A percentile compares a stretch with the other conserved stretches of the same genome.
phyloP scores from a whole-genome alignment of 2,113 vertebrate genomes.

The Speoplatyrhinus poulsoni region DNA sequence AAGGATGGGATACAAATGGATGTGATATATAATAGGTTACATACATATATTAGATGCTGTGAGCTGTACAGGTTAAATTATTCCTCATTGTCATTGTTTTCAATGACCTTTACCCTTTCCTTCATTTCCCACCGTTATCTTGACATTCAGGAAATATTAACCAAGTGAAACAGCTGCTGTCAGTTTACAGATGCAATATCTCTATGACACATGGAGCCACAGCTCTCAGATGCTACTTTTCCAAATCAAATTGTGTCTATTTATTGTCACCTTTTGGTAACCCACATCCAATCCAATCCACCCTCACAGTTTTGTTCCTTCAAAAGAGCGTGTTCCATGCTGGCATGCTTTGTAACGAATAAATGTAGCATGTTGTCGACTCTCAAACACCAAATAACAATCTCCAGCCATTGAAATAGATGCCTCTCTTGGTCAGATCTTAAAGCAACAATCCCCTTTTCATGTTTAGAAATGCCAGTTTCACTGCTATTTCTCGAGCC shows the following conservation, averaged over 20 bases:
- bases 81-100: neutral
- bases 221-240: neutral
- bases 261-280: neutral
- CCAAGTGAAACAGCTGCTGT: slow-evolving; percentile 6
- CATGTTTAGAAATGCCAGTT: no score
- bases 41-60: no score
- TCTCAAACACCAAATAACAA: no score
- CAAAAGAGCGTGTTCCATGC: neutral
- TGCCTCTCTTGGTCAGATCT: no score
- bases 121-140: neutral
- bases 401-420: no score
- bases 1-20: no score
- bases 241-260: neutral
- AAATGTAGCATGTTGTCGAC: no score
- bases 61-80: no score
- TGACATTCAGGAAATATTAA: neutral
- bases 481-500: no score
- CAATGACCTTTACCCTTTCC: neutral
- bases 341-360: no score
- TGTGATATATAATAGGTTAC: no score
- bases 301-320: neutral
- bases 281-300: neutral
- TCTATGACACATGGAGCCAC: neutral
- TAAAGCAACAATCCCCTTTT: no score
- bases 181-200: slow-evolving; percentile 4